Base-by-base conservation (phyloP, 2,797 vertebrate genomes). In the Florisuga fusca region DNA sequence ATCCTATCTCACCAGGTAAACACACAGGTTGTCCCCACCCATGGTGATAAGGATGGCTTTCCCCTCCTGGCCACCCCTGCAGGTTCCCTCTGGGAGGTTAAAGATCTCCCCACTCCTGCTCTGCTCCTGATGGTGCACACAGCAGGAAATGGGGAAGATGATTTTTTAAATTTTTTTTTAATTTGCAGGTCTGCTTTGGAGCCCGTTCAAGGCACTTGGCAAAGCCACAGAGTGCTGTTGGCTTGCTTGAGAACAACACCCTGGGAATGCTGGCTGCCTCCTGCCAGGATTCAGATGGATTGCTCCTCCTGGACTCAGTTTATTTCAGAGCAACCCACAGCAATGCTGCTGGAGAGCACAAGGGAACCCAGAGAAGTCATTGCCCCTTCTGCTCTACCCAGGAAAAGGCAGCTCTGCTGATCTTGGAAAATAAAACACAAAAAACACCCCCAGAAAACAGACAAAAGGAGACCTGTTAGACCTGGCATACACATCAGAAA, bases 81-180 rank as follows among this genome's bases (percentile, higher is more conserved):
- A 22, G 27, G 25, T 54, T 22, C 10, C 45, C 53, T 17, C 31
- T 1, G 26, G 46, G n/a, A 58, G 78, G 58, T 8, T 23, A 55
- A 88, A 79, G 71, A 61, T 83, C 68, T 78, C 22, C 22, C 67
- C 0, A 1, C 45, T 36, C 75, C 46, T 5, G 10, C 54, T 38
- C 61, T 43, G 45, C n/a, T 19, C 36, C 38, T 9, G 10, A 4
- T 29, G 57, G 36, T 76, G 57, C 25, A 15, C 23, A 8, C 19
- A 66, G 62, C 23, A 41, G 38, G 19, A 58, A 14, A 19, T 31
- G 29, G 22, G 31, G 48, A 87, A 74, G 27, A 36, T 11, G 4
- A 15, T 4, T 21, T 29, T 15, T 8, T 15, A 2, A 45, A 45
- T n/a, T 0, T 2, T 2, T 12, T 62, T 61, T 6, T 7, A 16